Evolutionary conservation across 2,797 vertebrate species (phyloP).

Genomic region (Trachurus trachurus): DNA sequence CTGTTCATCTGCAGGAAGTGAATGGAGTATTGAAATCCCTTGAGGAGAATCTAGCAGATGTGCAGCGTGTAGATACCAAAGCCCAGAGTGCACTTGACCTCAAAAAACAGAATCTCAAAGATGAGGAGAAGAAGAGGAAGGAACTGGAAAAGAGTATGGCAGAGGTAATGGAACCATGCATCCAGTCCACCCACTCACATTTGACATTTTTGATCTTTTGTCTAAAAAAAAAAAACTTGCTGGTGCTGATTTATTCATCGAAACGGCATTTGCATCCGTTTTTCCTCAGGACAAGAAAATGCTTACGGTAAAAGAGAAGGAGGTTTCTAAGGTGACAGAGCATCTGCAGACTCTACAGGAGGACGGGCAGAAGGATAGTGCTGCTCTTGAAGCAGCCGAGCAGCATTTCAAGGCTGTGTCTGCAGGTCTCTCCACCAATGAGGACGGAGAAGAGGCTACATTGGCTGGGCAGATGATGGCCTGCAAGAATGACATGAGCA

Average conservation of each 20-base stretch:
- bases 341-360: constrained; percentile 86
- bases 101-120: constrained; percentile 92
- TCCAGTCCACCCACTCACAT: neutral
- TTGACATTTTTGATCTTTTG: too few species aligned
- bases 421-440: constrained; percentile 92
- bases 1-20: constrained; percentile 84
- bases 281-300: constrained; percentile 90
- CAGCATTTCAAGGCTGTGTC: constrained; percentile 94
- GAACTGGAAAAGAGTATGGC: constrained; percentile 91
- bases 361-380: constrained; percentile 84
- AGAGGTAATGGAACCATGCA: constrained; percentile 83
- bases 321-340: constrained; percentile 85
- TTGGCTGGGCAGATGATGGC: constrained; percentile 94
- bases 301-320: constrained; percentile 90
- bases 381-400: constrained; percentile 88
- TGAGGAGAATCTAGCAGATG: constrained; percentile 89
- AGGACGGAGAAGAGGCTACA: constrained; percentile 91
- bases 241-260: neutral
- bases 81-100: constrained; percentile 92
- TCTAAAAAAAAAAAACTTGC: neutral
- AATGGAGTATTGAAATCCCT: constrained; percentile 85
- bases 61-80: constrained; percentile 90
- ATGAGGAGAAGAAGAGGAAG: constrained; percentile 89
- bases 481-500: constrained; percentile 96
- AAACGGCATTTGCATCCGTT: neutral